Conservation (phyloP, 1,140 invertebrate species). For the Drosophila pseudoananassae region DNA sequence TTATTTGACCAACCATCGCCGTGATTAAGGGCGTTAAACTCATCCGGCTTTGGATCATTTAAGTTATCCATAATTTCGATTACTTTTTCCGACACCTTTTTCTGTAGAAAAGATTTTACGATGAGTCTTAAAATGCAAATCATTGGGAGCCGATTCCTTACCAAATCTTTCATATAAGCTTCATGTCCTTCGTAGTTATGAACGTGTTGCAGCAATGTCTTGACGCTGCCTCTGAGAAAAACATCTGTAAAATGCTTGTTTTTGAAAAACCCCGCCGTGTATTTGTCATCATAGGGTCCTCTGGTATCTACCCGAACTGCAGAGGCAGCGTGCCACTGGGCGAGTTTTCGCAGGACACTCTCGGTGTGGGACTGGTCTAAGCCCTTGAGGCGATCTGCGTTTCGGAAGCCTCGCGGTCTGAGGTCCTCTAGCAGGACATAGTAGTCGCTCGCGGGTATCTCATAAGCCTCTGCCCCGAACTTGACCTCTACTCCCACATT, state of each 20-base stretch:
- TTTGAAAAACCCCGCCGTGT: constrained; percentile 34
- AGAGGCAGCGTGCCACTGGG: constrained; percentile 86
- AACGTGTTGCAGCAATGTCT: constrained; percentile 20
- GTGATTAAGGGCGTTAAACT: constrained; percentile 87
- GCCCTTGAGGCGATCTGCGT: constrained; percentile 85
- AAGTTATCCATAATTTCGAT: constrained; percentile 15
- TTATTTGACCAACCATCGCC: constrained; percentile 86
- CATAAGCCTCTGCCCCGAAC: constrained; percentile 64
- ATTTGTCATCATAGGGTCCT: constrained; percentile 66
- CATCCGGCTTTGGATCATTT: constrained; percentile 70
- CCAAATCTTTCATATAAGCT: constrained; percentile 52
- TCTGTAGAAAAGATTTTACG: constrained; percentile 53
- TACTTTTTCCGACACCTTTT: constrained; percentile 36
- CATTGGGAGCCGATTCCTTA: constrained; percentile 37
- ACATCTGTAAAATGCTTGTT: neutral
- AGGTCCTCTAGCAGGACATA: constrained; percentile 86
- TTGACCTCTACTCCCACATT: constrained; percentile 62
- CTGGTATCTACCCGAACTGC: constrained; percentile 83
- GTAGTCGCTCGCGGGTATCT: constrained; percentile 35
- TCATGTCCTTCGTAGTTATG: constrained; percentile 41
- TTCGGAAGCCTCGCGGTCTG: constrained; percentile 60
- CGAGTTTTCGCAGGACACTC: constrained; percentile 84
- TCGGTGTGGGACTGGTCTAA: constrained; percentile 85
- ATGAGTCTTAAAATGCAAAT: constrained; percentile 62
- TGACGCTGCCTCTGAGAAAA: constrained; percentile 10